These are phyloP conservation scores for Myotis myotis DNA, from an alignment of 2,797 vertebrate genomes.

Conservation along the genomic window DNA sequence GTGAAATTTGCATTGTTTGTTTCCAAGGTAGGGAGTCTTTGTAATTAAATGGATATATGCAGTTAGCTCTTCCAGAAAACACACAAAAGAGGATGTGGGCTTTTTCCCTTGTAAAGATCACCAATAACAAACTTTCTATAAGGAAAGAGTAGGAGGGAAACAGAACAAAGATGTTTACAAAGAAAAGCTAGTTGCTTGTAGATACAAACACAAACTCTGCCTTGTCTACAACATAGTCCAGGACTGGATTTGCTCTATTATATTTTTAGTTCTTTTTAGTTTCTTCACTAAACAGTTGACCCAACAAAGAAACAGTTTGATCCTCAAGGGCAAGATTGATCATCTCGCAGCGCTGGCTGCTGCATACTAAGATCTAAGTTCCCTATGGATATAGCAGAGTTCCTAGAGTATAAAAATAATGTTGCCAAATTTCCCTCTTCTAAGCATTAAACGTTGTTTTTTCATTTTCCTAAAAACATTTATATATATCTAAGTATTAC, in stretches of 20 bases:
- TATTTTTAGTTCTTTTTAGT: conserved; percentile 41
- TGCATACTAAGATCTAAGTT: conserved; percentile 19
- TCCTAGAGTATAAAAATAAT: conserved; percentile 27
- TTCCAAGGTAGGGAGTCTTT: neutral
- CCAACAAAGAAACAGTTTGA: conserved; percentile 59
- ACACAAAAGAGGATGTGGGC: neutral
- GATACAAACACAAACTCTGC: neutral
- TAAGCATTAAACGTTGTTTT: neutral
- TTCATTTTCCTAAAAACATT: conserved; percentile 12
- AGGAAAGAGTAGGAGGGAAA: neutral
- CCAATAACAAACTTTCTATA: neutral
- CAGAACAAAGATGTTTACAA: neutral
- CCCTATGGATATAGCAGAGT: neutral
- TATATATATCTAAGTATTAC: conserved; percentile 3
- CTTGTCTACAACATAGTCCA: neutral
- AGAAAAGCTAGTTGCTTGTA: neutral
- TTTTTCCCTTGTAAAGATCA: neutral
- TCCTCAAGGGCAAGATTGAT: conserved; percentile 58
- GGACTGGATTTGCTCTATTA: neutral
- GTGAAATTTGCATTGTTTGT: neutral
- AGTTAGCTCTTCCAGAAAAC: neutral
- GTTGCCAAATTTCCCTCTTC: neutral
- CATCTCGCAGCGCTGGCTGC: neutral
- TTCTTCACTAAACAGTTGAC: conserved; percentile 43
- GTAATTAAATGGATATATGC: neutral